Evolutionary conservation across 2,797 vertebrate genomes (phyloP), one percentile per base, ranked within the genome.

Genomic region (Allobates femoralis): DNA sequence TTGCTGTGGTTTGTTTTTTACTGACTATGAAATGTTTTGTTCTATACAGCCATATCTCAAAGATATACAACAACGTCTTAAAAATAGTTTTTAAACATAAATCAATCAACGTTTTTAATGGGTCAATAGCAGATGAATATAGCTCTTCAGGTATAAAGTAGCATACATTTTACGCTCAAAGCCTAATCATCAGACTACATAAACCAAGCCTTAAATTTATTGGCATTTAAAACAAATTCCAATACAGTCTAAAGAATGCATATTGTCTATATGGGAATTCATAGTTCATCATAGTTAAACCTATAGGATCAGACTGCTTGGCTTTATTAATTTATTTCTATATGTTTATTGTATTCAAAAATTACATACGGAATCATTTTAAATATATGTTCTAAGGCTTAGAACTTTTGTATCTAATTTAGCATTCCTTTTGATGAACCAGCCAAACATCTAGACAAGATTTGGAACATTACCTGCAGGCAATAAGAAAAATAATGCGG

Each of bases 361-460:
- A 46, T 26, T 18, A 11, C 21, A 1, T 62, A 12, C 0, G 15
- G 50, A 41, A 51, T 51, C 10, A 12, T 51, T 51, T 51, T 7
- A 51, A 51, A 51, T 62, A n/a, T 28, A 28, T 64, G 12, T 73
- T 46, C 37, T 16, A 73, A 23, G 3, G 37, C 67, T 71, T 21
- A 41, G 3, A 46, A 23, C 12, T 62, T 2, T 14, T 16, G 34
- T n/a, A 46, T n/a, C 8, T n/a, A 1, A 50, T n/a, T 46, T 46
- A 73, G 37, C 23, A 26, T 79, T n/a, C 21, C 34, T 34, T 79
- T 34, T 26, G 55, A 60, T 79, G n/a, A 60, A 41, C 19, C 55
- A 79, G 77, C 77, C 55, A 79, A 41, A 53, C 32, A n/a, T n/a
- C 34, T 66, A 66, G 60, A 66, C 60, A 51, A 37, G 34, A 51